Evolutionary conservation across 1,140 invertebrate species (phyloP).

Genomic region (Anastrepha ludens): DNA sequence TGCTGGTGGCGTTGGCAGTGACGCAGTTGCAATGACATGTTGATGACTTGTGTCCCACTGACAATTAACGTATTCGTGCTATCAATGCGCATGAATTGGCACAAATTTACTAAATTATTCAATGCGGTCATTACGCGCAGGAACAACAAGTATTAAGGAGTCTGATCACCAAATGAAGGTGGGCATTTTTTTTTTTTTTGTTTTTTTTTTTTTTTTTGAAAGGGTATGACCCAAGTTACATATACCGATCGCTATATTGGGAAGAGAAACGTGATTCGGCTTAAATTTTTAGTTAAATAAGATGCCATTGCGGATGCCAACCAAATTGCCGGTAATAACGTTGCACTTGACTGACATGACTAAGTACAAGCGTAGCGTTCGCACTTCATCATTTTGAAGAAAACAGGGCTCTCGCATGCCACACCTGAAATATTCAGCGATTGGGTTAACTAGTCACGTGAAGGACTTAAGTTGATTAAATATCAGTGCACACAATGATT

Average conservation of each 20-base stretch:
- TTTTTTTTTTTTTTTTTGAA: not conserved
- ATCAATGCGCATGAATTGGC: constrained; percentile 74
- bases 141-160: not conserved
- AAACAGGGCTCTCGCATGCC: not conserved
- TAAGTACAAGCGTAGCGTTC: not conserved
- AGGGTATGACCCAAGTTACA: not conserved
- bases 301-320: not conserved
- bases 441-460: not conserved
- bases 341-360: not conserved
- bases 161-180: constrained; percentile 7
- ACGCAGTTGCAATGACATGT: constrained; percentile 11
- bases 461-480: not conserved
- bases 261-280: constrained; percentile 40
- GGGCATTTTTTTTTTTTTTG: not conserved
- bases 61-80: constrained; percentile 57
- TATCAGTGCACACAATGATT: not conserved
- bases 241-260: not conserved
- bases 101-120: constrained; percentile 74
- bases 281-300: constrained; percentile 54
- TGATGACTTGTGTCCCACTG: constrained; percentile 47
- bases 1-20: not conserved
- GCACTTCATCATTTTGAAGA: not conserved
- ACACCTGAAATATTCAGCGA: not conserved
- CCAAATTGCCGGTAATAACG: constrained; percentile 24
- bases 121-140: constrained; percentile 61